Base-by-base conservation (phyloP, 2,113 vertebrate genomes). In the Hippocampus barbouri region DNA sequence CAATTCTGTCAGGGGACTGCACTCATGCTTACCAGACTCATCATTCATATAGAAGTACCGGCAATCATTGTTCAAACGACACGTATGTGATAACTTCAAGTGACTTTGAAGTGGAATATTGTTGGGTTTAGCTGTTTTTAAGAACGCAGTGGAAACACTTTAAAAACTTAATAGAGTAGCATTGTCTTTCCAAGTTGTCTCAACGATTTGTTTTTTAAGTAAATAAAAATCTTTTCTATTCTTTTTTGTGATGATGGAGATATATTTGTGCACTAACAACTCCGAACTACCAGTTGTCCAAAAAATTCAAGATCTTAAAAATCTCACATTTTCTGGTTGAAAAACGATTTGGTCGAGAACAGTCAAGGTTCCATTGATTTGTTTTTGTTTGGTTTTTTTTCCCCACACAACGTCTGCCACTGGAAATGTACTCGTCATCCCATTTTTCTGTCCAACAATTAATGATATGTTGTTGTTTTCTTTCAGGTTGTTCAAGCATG, bases 401-500 rank as follows among this genome's bases (percentile, higher is more conserved):
- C 43, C 43, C 30, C 30, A 34, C 21, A 59, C 12, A 16, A 59
- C 23, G 27, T 59, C 21, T 59, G 56, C 27, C 23, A 27, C 5
- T 15, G n/a, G 20, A 21, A 53, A 53, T 21, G 18, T 4, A 49
- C 4, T 18, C 18, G 15, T 5, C 4, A 49, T 18, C 14, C 45
- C 14, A 30, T 30, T 0, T 1, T 21, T 7, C 16, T 20, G 49
- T 25, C 10, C 59, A 6, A 8, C 60, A 9, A 61, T 1, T 38
- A 61, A 61, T 30, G 11, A 66, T 18, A 66, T 66, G n/a, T 25
- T 71, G 64, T 79, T 71, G 64, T 79, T 15, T 47, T 25, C 51
- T 81, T 66, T 38, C 88, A 93, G 94, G 79, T 79, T 14, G 90
- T 82, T 47, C 71, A 66, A 79, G 90, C 83, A 99, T 99, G 97